These are phyloP conservation scores for Xestia sexstrigata DNA, from an alignment of 2,888 invertebrate species.

Conservation along the genomic window DNA sequence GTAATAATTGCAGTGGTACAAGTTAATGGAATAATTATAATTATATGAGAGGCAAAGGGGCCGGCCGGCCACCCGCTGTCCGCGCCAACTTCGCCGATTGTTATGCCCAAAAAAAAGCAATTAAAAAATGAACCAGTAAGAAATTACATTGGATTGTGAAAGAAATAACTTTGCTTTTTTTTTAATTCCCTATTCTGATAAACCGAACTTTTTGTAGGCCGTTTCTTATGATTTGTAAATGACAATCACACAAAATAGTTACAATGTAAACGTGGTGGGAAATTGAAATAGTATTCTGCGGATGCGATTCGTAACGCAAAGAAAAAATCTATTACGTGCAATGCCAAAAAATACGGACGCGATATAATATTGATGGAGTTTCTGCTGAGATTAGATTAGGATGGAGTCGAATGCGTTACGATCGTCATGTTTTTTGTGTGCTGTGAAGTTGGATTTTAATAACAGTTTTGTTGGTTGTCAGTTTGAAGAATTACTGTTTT, in stretches of 20 bases:
- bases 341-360: slow-evolving; percentile 60
- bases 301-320: slow-evolving; percentile 72
- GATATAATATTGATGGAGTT: slow-evolving; percentile 54
- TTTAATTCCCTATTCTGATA: slow-evolving; percentile 72
- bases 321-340: slow-evolving; percentile 71
- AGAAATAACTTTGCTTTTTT: slow-evolving; percentile 74
- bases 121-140: slow-evolving; percentile 85
- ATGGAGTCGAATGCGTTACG: slow-evolving; percentile 32
- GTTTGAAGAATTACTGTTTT: slow-evolving; percentile 50
- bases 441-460: slow-evolving; percentile 62
- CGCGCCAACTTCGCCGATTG: slow-evolving; percentile 83
- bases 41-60: slow-evolving; percentile 85
- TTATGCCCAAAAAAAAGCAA: slow-evolving; percentile 87
- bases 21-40: slow-evolving; percentile 90
- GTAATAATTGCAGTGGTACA: slow-evolving; percentile 86
- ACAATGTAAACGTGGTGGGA: slow-evolving; percentile 77
- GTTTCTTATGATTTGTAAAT: slow-evolving; percentile 80
- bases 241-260: slow-evolving; percentile 77
- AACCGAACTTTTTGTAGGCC: slow-evolving; percentile 72
- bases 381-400: slow-evolving; percentile 60
- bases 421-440: slow-evolving; percentile 48
- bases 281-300: slow-evolving; percentile 78
- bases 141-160: slow-evolving; percentile 82
- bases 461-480: slow-evolving; percentile 52
- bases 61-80: slow-evolving; percentile 88